phyloP scores from a whole-genome alignment of 2,888 invertebrate species.

The Brachylomia viminalis region DNA sequence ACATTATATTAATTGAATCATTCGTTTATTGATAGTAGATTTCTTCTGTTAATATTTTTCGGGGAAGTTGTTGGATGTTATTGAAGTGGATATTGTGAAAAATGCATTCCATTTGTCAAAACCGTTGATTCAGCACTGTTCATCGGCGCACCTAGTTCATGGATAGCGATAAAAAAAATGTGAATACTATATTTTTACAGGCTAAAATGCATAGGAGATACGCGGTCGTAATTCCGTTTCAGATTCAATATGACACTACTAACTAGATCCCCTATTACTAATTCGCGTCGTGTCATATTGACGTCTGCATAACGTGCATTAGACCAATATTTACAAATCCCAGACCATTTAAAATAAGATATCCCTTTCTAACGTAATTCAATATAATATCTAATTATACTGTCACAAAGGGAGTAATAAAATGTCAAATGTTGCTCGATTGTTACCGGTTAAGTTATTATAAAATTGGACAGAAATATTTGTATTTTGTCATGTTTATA shows the following conservation, averaged over 20 bases:
- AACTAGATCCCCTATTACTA: conserved; percentile 40
- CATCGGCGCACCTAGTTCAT: conserved; percentile 84
- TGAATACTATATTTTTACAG: conserved; percentile 84
- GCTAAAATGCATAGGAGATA: conserved; percentile 76
- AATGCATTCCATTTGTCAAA: conserved; percentile 88
- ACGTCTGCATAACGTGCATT: conserved; percentile 66
- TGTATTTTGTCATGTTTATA: conserved; percentile 90
- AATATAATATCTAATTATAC: conserved; percentile 79
- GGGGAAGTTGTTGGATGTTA: conserved; percentile 80
- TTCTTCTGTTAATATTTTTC: conserved; percentile 81
- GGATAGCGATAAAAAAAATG: conserved; percentile 78
- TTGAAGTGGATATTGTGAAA: conserved; percentile 85
- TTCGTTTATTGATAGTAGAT: conserved; percentile 66
- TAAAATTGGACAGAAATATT: conserved; percentile 86
- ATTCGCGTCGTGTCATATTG: conserved; percentile 58
- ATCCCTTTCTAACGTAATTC: conserved; percentile 77
- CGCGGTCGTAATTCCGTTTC: conserved; percentile 72
- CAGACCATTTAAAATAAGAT: conserved; percentile 81
- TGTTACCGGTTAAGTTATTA: conserved; percentile 89
- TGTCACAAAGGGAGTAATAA: conserved; percentile 88
- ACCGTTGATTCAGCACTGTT: conserved; percentile 86
- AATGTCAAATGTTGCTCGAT: conserved; percentile 86
- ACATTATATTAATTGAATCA: conserved; percentile 76
- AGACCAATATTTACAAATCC: conserved; percentile 77
- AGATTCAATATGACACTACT: conserved; percentile 65